Percentiles rank a stretch among this genome's conserved stretches.
These are phyloP conservation scores for Hemicordylus capensis DNA, from an alignment of 2,113 vertebrate species.

Conservation along the genomic window DNA sequence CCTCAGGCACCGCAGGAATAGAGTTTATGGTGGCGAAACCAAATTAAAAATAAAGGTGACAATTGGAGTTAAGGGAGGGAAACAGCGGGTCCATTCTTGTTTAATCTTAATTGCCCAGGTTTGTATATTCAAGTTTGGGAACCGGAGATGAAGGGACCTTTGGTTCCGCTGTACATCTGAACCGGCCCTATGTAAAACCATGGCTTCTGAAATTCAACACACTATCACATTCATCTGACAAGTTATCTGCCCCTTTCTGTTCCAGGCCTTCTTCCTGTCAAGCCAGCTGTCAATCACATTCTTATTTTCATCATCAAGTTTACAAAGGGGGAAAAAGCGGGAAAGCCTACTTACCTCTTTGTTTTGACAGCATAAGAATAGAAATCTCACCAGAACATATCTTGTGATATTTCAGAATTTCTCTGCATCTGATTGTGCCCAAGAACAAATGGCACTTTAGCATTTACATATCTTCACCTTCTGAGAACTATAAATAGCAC, in stretches of 20 bases:
- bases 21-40: no score
- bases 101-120: no score
- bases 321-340: background rate
- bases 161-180: no score
- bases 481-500: constrained; percentile 35
- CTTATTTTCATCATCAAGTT: background rate
- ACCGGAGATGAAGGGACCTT: no score
- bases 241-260: background rate
- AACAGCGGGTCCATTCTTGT: no score
- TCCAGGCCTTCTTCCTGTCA: background rate
- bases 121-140: no score
- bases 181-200: background rate
- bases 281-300: background rate
- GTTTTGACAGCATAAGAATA: constrained; percentile 25
- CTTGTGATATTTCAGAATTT: constrained; percentile 32
- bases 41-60: no score
- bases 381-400: constrained; percentile 20
- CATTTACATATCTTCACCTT: constrained; percentile 41
- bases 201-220: background rate
- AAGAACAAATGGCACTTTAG: constrained; percentile 22
- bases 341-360: background rate
- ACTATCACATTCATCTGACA: background rate
- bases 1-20: no score
- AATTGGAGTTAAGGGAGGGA: no score
- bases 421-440: constrained; percentile 22